Conservation (phyloP, 1,140 invertebrate genomes). For the Laupala kohalensis region DNA sequence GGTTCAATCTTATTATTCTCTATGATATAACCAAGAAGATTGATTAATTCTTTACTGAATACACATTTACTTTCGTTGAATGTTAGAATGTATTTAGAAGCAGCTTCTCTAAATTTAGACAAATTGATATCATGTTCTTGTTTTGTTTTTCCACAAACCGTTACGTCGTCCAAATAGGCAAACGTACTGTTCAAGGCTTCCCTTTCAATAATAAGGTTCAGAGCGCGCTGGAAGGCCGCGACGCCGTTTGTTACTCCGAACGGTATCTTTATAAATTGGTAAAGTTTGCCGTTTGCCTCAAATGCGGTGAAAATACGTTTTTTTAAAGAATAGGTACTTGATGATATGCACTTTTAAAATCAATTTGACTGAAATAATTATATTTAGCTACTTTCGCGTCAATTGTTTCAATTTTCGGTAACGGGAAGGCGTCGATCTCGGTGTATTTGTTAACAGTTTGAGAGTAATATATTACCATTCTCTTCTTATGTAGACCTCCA, state of each 20-base stretch:
- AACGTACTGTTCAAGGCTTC: conserved; percentile 8
- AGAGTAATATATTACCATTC: conserved; percentile 10
- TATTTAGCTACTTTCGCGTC: conserved; percentile 5
- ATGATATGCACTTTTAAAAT: conserved; percentile 7
- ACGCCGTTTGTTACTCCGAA: conserved; percentile 22
- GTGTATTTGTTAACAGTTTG: background rate
- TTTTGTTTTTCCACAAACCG: conserved; percentile 11
- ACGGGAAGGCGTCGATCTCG: background rate
- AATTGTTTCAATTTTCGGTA: conserved; percentile 5
- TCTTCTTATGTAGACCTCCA: conserved; percentile 3
- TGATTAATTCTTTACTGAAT: background rate
- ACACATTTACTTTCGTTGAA: background rate
- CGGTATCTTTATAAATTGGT: conserved; percentile 19
- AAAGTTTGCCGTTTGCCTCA: conserved; percentile 12
- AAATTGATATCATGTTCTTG: conserved; percentile 9
- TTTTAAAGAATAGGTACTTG: conserved; percentile 5
- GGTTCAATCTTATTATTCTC: background rate
- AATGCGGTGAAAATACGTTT: conserved; percentile 11
- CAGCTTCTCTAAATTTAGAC: conserved; percentile 4
- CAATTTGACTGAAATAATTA: background rate
- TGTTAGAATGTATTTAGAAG: background rate
- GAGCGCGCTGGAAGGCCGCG: conserved; percentile 17
- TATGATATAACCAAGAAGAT: background rate
- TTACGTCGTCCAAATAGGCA: conserved; percentile 11
- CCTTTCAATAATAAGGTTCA: conserved; percentile 16